These are phyloP conservation scores for Tautogolabrus adspersus DNA, from an alignment of 2,113 vertebrate species.

Conservation along the genomic window DNA sequence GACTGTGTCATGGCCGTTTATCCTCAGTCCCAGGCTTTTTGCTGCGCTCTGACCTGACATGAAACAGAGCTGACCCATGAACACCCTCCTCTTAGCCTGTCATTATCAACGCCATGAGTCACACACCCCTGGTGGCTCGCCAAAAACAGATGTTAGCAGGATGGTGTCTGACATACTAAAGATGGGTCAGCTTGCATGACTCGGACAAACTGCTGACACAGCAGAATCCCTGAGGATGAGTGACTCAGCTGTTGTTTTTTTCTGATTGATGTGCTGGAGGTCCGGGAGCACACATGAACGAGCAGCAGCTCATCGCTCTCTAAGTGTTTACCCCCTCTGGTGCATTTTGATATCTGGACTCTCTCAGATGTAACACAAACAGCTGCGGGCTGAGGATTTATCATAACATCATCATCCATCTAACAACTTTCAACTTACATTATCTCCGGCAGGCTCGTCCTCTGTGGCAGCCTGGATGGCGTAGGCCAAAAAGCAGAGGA, in stretches of 20 bases:
- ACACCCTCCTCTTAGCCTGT: constrained; percentile 6
- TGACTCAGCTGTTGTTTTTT: constrained; percentile 44
- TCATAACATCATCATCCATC: neutral
- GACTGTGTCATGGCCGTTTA: constrained; percentile 39
- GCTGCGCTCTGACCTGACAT: constrained; percentile 45
- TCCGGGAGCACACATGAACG: neutral
- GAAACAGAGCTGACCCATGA: constrained; percentile 53
- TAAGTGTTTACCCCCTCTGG: neutral
- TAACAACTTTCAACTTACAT: constrained; percentile 81
- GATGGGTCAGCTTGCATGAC: constrained; percentile 3
- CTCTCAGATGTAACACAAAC: neutral
- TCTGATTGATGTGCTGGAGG: neutral
- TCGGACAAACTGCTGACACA: constrained; percentile 42
- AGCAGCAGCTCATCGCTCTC: neutral
- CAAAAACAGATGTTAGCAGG: constrained; percentile 16
- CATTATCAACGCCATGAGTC: constrained; percentile 38
- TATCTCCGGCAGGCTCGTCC: constrained; percentile 90
- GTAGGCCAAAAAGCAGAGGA: constrained; percentile 94
- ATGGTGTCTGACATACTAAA: constrained; percentile 32
- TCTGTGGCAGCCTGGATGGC: constrained; percentile 92
- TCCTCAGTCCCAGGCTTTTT: constrained; percentile 16
- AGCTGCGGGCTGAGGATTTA: neutral
- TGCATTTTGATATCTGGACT: neutral
- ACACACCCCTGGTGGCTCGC: constrained; percentile 12
- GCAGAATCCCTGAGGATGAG: neutral